Percentiles rank a stretch among this genome's conserved stretches.
Conservation (phyloP, 2,797 vertebrate species). For the Sebastes miniatus region DNA sequence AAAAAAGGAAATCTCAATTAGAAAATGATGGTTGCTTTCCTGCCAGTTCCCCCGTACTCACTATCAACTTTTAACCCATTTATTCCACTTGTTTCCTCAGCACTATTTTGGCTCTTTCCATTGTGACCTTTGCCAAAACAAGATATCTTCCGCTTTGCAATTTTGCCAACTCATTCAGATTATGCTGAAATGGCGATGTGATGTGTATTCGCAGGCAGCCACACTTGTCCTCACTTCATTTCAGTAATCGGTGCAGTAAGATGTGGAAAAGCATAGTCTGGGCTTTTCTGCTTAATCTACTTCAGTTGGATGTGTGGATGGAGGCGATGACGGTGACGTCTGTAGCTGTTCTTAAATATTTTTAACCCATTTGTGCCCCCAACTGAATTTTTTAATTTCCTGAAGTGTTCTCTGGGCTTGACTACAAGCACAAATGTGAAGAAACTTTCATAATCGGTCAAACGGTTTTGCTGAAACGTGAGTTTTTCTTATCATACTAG, state of each 20-base stretch:
- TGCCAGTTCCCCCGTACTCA: background rate
- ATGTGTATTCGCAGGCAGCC: background rate
- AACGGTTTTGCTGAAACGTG: too few relatives aligned
- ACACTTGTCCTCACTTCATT: background rate
- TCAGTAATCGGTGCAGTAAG: background rate
- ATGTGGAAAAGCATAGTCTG: background rate
- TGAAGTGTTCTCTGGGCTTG: too few relatives aligned
- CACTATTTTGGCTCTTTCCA: background rate
- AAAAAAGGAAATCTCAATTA: background rate
- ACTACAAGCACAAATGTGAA: too few relatives aligned
- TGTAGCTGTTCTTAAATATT: background rate
- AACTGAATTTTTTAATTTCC: too few relatives aligned
- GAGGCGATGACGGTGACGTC: background rate
- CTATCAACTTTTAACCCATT: background rate
- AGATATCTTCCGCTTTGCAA: background rate
- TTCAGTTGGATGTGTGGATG: background rate
- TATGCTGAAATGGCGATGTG: background rate
- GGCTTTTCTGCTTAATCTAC: background rate
- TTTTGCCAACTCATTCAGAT: background rate
- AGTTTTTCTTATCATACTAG: too few relatives aligned
- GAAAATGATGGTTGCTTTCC: background rate
- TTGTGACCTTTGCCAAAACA: background rate
- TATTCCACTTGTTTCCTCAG: background rate
- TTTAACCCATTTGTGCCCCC: too few relatives aligned
- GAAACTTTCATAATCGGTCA: too few relatives aligned